These are phyloP conservation scores for Gnathochromis pfefferi DNA, from an alignment of 2,113 vertebrate species.

Conservation along the genomic window DNA sequence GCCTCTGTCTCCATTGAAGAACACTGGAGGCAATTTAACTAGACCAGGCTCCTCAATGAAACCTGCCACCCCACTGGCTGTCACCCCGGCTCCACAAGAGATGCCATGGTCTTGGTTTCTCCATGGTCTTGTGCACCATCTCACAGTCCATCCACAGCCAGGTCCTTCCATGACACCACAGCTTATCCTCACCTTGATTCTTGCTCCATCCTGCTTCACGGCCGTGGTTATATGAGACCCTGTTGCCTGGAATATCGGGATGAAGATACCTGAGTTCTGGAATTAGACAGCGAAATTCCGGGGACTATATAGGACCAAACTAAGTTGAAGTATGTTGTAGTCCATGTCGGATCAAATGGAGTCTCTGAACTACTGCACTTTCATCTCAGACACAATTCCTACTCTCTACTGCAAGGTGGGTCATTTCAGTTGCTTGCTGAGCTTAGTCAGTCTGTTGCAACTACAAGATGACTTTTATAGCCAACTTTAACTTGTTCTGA, in stretches of 20 bases:
- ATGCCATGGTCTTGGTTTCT: not conserved
- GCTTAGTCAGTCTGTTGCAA: not conserved
- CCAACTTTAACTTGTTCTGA: not conserved
- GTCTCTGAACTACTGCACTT: not conserved
- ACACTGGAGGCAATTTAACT: not conserved
- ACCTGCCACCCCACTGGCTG: not conserved
- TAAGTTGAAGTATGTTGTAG: not conserved
- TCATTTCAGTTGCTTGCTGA: not conserved
- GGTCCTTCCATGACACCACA: not conserved
- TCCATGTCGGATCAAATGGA: not conserved
- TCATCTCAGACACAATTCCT: not conserved
- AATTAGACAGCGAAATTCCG: not conserved
- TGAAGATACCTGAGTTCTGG: not conserved
- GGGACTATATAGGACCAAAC: not conserved
- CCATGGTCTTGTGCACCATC: not conserved
- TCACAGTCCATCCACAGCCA: not conserved
- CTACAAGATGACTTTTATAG: not conserved
- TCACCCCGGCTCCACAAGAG: not conserved
- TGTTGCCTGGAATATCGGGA: not conserved
- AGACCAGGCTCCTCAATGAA: not conserved
- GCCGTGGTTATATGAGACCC: not conserved
- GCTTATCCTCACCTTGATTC: not conserved
- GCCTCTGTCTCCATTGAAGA: not conserved
- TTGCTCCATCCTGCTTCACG: not conserved
- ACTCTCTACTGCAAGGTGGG: not conserved